phyloP scores from a whole-genome alignment of 2,888 invertebrate species.

The Periphyllus acericola region DNA sequence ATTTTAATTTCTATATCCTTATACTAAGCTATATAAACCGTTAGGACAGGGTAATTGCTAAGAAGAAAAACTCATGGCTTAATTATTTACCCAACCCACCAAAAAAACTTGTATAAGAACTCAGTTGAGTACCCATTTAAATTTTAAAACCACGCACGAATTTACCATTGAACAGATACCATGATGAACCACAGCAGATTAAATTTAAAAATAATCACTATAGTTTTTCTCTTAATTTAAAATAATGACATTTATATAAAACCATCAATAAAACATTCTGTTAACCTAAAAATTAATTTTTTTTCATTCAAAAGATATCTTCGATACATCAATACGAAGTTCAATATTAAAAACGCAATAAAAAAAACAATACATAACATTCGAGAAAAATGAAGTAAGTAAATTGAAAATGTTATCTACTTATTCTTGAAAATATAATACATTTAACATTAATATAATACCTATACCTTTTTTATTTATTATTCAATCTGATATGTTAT shows the following conservation, averaged over 20 bases:
- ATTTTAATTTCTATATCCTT: slow-evolving; percentile 24
- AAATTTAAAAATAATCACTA: neutral
- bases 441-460: neutral
- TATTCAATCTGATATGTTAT: neutral
- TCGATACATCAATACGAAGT: neutral
- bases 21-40: neutral
- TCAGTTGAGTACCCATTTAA: too few relatives aligned
- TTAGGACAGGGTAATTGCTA: too few relatives aligned
- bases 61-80: too few relatives aligned
- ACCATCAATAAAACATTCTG: neutral
- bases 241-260: neutral
- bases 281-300: neutral
- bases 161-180: too few relatives aligned
- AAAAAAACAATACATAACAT: neutral
- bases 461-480: neutral
- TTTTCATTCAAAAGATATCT: neutral
- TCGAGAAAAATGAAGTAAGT: neutral
- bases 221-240: too few relatives aligned
- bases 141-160: too few relatives aligned
- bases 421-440: slow-evolving; percentile 9
- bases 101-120: too few relatives aligned
- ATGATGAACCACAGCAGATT: too few relatives aligned
- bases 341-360: neutral
- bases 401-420: neutral
- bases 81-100: too few relatives aligned